Conservation (phyloP, 2,113 vertebrate species). For the Hyperoodon ampullatus region DNA sequence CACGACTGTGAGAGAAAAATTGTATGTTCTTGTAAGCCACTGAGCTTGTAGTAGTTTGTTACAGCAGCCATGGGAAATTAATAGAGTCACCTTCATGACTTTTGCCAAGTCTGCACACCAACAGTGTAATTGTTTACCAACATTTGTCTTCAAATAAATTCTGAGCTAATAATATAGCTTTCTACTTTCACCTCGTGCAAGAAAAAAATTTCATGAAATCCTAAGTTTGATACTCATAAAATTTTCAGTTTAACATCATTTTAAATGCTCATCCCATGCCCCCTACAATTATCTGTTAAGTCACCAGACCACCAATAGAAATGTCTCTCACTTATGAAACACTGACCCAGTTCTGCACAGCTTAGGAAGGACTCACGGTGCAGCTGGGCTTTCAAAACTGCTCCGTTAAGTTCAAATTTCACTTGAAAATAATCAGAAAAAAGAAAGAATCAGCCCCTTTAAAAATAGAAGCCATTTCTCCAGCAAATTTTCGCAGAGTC, state of each 20-base stretch:
- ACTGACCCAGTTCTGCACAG: not conserved
- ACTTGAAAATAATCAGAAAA: conserved; percentile 59
- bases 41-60: not conserved
- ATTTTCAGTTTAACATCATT: not conserved
- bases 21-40: not conserved
- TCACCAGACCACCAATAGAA: no score
- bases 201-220: not conserved
- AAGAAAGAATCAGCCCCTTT: conserved; percentile 74
- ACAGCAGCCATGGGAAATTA: not conserved
- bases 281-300: not conserved
- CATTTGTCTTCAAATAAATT: not conserved
- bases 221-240: not conserved
- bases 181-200: not conserved
- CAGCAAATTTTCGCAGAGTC: conserved; percentile 63
- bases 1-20: not conserved
- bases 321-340: not conserved
- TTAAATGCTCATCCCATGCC: not conserved
- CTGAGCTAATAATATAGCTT: not conserved
- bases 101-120: not conserved
- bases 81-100: not conserved
- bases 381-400: conserved; percentile 70
- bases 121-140: not conserved
- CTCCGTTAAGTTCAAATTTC: conserved; percentile 64
- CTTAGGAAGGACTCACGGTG: not conserved
- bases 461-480: conserved; percentile 77